Base-by-base conservation (phyloP, 2,888 invertebrate genomes). In the Orthosia gracilis region DNA sequence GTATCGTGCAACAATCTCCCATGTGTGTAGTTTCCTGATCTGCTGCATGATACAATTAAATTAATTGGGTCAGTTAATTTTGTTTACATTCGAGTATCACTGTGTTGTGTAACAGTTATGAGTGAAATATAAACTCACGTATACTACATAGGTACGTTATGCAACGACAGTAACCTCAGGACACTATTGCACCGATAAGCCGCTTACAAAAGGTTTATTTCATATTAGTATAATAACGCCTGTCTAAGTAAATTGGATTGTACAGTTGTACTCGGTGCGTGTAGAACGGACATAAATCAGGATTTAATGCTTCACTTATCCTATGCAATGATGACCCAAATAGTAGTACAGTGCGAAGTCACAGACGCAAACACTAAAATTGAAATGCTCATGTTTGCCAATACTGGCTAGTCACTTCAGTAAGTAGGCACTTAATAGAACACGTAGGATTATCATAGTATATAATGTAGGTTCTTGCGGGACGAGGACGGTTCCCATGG, bases 171-270 rank as follows among this genome's bases (percentile, higher is more conserved):
- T 78, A 76, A 81, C 84, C 75, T 83, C 70, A 86, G 75, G 70
- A 74, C 63, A 76, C 65, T 67, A 78, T 78, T 80, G 80, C 67
- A 59, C 7, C n/a, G 15, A 49, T 80, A 82, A 86, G 81, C 78
- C 67, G 83, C 68, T 87, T 87, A 86, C 82, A 72, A 79, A 74
- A 74, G 81, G 73, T 82, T 86, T 82, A 85, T 78, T 72, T 80
- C 77, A 85, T 80, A 84, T 78, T 84, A 77, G 70, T 77, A 79
- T 76, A 84, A 82, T 82, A 83, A 80, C 59, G 83, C 75, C 73
- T 81, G 83, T 80, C 76, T 65, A 78, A 77, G 84, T 85, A 90
- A 92, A 92, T 92, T 89, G 86, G 90, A 91, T 91, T 91, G 76
- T 80, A 69, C 69, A 79, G 81, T 57, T 63, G 70, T 73, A 78